phyloP scores from a whole-genome alignment of 2,113 vertebrate species.

The Pelusios castaneus region DNA sequence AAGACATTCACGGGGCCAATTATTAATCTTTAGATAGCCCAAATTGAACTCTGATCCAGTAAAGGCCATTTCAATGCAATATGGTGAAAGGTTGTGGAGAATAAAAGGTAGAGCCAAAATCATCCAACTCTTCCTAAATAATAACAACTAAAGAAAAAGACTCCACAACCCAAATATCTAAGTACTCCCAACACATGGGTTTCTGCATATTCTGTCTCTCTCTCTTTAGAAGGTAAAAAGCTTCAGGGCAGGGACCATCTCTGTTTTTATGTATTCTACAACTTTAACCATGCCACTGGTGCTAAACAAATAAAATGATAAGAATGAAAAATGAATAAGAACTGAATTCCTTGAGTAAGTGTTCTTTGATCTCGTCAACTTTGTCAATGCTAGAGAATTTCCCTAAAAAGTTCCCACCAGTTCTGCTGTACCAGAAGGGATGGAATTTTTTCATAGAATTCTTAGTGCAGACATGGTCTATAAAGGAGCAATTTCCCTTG shows the following conservation, averaged over 20 bases:
- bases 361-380: not conserved
- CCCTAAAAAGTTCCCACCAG: not conserved
- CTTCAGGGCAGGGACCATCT: not conserved
- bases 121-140: not conserved
- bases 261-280: conserved; percentile 4
- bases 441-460: not conserved
- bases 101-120: not conserved
- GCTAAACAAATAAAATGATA: conserved; percentile 20
- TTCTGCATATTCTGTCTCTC: conserved; percentile 3
- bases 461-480: not conserved
- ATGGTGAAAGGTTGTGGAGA: not conserved
- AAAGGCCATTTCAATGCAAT: not conserved
- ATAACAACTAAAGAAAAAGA: not conserved
- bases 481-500: not conserved
- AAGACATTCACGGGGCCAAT: conserved; percentile 18
- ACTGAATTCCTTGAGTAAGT: accelerated
- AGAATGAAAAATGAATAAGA: conserved; percentile 3
- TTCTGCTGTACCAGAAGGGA: not conserved
- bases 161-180: not conserved
- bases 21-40: not conserved
- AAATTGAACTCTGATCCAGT: not conserved
- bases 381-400: not conserved
- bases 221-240: conserved; percentile 13
- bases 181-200: not conserved
- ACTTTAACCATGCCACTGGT: not conserved